Evolutionary conservation across 2,113 vertebrate species (phyloP).

Genomic region (Megaptera novaeangliae): DNA sequence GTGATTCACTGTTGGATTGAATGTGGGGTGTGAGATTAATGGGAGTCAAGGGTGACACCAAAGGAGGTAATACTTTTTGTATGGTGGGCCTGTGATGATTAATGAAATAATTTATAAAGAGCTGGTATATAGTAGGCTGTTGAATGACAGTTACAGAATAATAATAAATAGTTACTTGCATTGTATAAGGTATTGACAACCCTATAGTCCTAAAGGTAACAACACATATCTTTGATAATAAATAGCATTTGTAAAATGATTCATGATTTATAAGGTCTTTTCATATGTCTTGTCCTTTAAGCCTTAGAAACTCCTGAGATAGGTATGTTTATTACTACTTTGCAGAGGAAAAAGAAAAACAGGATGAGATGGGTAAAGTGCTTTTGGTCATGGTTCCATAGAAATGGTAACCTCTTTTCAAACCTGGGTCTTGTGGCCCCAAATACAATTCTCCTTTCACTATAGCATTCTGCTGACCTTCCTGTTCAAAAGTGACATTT

Average conservation of each 20-base stretch:
- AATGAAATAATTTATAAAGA: neutral
- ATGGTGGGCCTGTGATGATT: neutral
- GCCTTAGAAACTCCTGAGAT: neutral
- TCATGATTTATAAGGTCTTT: neutral
- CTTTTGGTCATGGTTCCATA: neutral
- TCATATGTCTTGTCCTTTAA: neutral
- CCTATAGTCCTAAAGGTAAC: neutral
- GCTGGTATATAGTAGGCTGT: neutral
- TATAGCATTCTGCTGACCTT: neutral
- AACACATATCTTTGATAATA: neutral
- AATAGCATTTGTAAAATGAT: neutral
- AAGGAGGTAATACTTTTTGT: neutral
- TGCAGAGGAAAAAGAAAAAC: neutral
- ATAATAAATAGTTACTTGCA: neutral
- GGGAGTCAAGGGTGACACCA: neutral
- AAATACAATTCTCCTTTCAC: neutral
- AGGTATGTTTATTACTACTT: neutral
- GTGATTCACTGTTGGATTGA: neutral
- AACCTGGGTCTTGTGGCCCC: neutral
- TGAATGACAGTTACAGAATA: neutral
- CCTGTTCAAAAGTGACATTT: neutral
- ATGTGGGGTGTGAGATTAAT: neutral
- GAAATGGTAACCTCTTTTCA: neutral
- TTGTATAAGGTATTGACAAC: neutral
- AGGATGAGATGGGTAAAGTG: neutral